Base-by-base conservation (phyloP, 2,888 invertebrate genomes). In the Polylopha cassiicola region DNA sequence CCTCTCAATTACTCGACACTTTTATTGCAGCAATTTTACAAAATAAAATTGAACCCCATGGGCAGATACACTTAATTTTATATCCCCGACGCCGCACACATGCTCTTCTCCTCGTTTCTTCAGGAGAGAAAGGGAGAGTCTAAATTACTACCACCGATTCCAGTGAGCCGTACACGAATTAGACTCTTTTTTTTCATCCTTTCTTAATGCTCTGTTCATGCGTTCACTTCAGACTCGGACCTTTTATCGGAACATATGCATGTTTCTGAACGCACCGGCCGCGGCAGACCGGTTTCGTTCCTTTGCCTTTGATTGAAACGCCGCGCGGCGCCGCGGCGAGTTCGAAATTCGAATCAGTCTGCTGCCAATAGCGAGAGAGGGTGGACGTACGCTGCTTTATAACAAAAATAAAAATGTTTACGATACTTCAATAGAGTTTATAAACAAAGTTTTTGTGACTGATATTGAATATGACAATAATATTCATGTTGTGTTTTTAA, bases 181-280 rank as follows among this genome's bases (percentile, higher is more conserved):
- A 84, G 79, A 71, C 66, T 71, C 72, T 75, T 77, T 66, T 72
- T 65, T 71, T 70, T 72, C 55, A 62, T 71, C 65, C 62, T 69
- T 63, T 71, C 73, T 72, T 81, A 81, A 81, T 79, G 74, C 75
- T 67, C 73, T 75, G 79, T 78, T 82, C 77, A 80, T 77, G 78
- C 74, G 72, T 74, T 70, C 71, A 75, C 39, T 41, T 41, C 41
- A 41, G 41, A 30, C n/a, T n/a, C 41, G 20, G 73, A 68, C 73
- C 74, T 77, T 82, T 81, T 81, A 81, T 81, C 76, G 71, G 65
- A 77, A 78, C 77, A 81, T 72, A 80, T 81, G 79, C 79, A 74
- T 63, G 75, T 63, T 60, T 68, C 70, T 64, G 74, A 73, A 71
- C 71, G 72, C 72, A 70, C 72, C 71, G 74, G 70, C 70, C 61